Percentiles rank a stretch among this genome's conserved stretches.
Conservation (phyloP, 1,140 invertebrate genomes). For the Neuroterus valhalla region DNA sequence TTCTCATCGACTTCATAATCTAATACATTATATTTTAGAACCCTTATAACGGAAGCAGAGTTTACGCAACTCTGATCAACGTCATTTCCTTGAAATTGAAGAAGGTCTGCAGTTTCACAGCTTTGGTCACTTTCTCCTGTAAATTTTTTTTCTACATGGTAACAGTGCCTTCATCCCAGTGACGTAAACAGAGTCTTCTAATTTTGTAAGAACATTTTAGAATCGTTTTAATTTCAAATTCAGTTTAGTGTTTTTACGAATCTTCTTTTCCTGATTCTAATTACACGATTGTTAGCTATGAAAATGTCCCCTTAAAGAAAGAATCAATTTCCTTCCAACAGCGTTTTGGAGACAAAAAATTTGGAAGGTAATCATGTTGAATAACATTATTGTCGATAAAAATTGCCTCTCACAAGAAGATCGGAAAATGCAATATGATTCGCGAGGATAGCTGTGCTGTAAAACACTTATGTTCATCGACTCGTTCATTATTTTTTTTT, state of each 20-base stretch:
- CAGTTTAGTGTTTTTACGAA: too few relatives aligned
- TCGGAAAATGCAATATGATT: neutral
- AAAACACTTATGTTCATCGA: conserved; percentile 39
- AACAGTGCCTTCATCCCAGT: neutral
- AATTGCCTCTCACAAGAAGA: conserved; percentile 3
- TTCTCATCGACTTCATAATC: conserved; percentile 9
- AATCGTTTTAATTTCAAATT: too few relatives aligned
- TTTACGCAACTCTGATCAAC: conserved; percentile 25
- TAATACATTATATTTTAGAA: neutral
- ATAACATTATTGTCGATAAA: conserved; percentile 12
- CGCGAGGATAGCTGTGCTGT: conserved; percentile 28
- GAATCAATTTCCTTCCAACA: neutral
- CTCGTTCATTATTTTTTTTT: neutral
- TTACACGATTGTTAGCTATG: neutral
- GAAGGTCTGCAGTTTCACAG: conserved; percentile 23
- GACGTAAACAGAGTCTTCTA: neutral
- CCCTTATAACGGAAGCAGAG: conserved; percentile 20
- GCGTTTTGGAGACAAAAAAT: neutral
- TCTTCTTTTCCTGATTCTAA: neutral
- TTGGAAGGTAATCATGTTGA: neutral
- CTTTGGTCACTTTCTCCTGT: conserved; percentile 10
- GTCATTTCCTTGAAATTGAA: conserved; percentile 6
- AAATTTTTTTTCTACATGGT: neutral
- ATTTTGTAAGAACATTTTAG: neutral
- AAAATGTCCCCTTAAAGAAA: neutral